Base-by-base conservation (phyloP, 1,140 invertebrate genomes). In the Philopotamus ludificatus region DNA sequence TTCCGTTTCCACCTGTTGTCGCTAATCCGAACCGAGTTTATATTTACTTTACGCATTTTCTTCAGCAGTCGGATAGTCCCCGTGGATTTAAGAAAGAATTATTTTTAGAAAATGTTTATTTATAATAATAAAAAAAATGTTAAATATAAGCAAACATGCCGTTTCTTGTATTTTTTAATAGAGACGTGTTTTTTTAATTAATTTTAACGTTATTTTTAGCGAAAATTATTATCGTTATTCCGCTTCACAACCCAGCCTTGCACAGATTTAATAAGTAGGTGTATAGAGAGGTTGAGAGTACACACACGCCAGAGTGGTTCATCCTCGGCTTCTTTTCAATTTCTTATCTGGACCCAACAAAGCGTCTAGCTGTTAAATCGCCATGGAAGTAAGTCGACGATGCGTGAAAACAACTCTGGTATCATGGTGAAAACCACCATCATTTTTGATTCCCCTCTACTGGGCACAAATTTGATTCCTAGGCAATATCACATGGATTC, bases 371-470 rank as follows among this genome's bases (percentile, higher is more conserved):
- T 65, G 62, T 68, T 65, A 65, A 68, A 68, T 68, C 67, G 63
- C 25, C 67, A 39, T 42, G 26, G 45, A 61, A 60, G 65, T 68
- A 62, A 54, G 39, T 53, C 57, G 62, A 16, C 41, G 67, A 65
- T 61, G 67, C 67, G 67, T 68, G 67, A 68, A 68, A 68, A 65
- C 65, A 62, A 65, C 63, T 63, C 65, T 62, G 16, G 44, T 47
- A 47, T 20, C 10, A 26, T 26, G 18, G 18, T 7, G 4, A 47
- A 60, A 60, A 45, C 59, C 55, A 63, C 51, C 61, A 54, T 59
- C 66, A 34, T 59, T 63, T 68, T 39, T 42, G 54, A 62, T 68
- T 67, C 60, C 66, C 55, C 60, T 60, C 25, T 15, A 12, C 16
- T 57, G 51, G 61, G 54, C 44, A 59, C 61, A 68, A 68, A 68